Base-by-base conservation (phyloP, 1,140 invertebrate species). In the Prorops nasuta region DNA sequence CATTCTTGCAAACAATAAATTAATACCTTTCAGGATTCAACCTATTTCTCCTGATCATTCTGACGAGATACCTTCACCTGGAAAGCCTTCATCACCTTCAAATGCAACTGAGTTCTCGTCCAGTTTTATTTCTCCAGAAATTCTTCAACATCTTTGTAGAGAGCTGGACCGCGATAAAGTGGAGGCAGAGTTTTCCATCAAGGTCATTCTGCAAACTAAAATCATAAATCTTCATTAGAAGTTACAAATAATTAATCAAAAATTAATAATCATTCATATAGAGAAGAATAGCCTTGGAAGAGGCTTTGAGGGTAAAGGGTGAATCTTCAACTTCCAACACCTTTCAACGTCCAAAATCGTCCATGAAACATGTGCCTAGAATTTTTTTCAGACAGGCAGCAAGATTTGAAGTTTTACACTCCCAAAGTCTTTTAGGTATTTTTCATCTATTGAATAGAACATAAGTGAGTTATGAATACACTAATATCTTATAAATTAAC, bases 161-260 rank as follows among this genome's bases (percentile, higher is more conserved):
- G 83, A 87, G 63, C 71, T 88, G 6, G 83, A 86, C 58, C 77
- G 81, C 37, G 82, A 86, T 49, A 78, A 81, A 15, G 80, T 88
- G 28, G 86, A 88, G 58, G 81, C 78, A 58, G 86, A 89, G 70
- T 86, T 87, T 66, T 81, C 85, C 56, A 54, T 72, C 10, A 84
- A 85, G 74, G 85, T 15, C 38, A 28, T 35, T 44, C 3, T 24
- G 1, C 22, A 35, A 31, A 17, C 4, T 10, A 21, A 38, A 20
- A 40, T 31, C 2, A 0, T 14, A 18, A 51, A 4, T 21, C 14
- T 6, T 2, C 7, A 35, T 10, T 19, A 15, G 1, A 28, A 7
- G 24, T 7, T 28, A 28, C 6, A 7, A 28, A 28, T 28, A 28
- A 28, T 28, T 6, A 28, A 7, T 6, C 6, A 28, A 28, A 47